A percentile compares a stretch with the other conserved stretches of the same genome.
Evolutionary conservation across 1,140 invertebrate species (phyloP).

Genomic region (Drosophila navojoa): DNA sequence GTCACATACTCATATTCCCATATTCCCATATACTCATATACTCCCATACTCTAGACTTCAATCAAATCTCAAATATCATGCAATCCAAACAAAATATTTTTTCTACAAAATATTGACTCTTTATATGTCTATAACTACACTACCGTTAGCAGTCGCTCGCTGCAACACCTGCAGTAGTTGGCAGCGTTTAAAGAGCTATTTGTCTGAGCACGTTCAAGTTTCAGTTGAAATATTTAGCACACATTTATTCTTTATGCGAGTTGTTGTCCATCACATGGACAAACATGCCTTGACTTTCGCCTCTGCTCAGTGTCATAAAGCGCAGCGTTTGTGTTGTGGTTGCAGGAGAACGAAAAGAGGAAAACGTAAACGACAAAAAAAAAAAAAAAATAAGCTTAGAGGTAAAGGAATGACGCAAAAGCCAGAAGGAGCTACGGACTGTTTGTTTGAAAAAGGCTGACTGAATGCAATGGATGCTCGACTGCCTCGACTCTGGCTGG

Average conservation of each 20-base stretch:
- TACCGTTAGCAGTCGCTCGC: no score
- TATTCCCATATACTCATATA: no score
- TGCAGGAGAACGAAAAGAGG: background rate
- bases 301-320: constrained; percentile 1
- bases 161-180: no score
- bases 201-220: no score
- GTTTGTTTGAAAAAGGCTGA: constrained; percentile 42
- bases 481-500: constrained; percentile 25
- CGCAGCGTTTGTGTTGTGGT: constrained; percentile 7
- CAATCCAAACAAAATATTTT: no score
- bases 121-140: no score
- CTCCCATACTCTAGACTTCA: no score
- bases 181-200: no score
- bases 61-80: no score
- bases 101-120: no score
- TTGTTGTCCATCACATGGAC: background rate
- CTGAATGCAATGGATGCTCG: constrained; percentile 32
- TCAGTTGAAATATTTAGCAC: no score
- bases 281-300: constrained; percentile 1
- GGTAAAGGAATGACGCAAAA: constrained; percentile 10
- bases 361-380: background rate
- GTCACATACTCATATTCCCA: no score
- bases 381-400: constrained; percentile 2
- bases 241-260: background rate
- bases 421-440: constrained; percentile 2